Evolutionary conservation across 2,797 vertebrate species (phyloP).

Genomic region (Halcyon leucocephala): DNA sequence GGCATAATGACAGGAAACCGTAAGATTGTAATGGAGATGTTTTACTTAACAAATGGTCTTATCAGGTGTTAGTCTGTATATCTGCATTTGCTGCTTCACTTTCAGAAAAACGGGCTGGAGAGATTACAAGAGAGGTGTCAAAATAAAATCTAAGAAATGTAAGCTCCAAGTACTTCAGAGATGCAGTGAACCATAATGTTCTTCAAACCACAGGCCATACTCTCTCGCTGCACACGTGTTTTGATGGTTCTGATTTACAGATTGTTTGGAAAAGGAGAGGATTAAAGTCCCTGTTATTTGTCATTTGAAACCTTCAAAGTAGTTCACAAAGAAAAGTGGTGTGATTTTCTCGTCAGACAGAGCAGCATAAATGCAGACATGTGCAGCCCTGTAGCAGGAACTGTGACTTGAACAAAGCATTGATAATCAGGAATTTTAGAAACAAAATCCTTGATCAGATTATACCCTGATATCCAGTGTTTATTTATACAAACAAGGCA

Average conservation of each 20-base stretch:
- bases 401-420: neutral
- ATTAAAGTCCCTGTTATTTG: conserved; percentile 54
- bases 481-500: neutral
- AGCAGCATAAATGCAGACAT: neutral
- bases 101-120: neutral
- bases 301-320: conserved; percentile 24
- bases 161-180: conserved; percentile 25
- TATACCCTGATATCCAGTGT: neutral
- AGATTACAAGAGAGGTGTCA: neutral
- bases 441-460: neutral
- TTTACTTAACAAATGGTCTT: conserved; percentile 27
- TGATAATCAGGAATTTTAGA: neutral
- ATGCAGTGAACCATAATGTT: conserved; percentile 32
- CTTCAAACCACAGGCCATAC: conserved; percentile 12
- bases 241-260: conserved; percentile 66
- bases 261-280: conserved; percentile 58
- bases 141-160: conserved; percentile 14
- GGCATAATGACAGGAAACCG: conserved; percentile 13
- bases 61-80: neutral
- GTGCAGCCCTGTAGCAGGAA: neutral
- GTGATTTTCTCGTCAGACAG: neutral
- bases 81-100: neutral
- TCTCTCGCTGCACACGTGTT: neutral
- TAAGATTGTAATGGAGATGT: conserved; percentile 2
- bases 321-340: conserved; percentile 35